These are phyloP conservation scores for Tetraodon nigroviridis DNA, from an alignment of 2,113 vertebrate species.

Conservation along the genomic window DNA sequence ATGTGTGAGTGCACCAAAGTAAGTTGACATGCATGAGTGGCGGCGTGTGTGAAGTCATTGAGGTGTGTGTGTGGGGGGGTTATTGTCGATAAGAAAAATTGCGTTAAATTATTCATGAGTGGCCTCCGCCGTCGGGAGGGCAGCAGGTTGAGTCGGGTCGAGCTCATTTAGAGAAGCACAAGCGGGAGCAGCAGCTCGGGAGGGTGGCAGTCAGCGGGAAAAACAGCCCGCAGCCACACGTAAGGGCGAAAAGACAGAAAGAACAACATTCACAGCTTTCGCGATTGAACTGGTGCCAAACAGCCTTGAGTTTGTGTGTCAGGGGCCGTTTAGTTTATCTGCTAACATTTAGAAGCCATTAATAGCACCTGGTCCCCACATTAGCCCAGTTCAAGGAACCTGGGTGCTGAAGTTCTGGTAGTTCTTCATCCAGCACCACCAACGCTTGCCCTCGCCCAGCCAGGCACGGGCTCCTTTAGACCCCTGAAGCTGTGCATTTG, in stretches of 20 bases:
- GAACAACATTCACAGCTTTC: not conserved
- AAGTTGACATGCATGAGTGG: constrained; percentile 19
- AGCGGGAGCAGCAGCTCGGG: constrained; percentile 16
- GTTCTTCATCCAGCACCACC: too few relatives aligned
- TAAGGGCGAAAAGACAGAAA: not conserved
- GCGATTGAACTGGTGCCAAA: constrained; percentile 11
- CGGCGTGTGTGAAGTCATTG: not conserved
- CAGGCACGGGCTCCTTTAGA: too few relatives aligned
- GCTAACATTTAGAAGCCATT: too few relatives aligned
- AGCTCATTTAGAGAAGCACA: constrained; percentile 33
- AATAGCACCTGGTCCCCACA: too few relatives aligned
- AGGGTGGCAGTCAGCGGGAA: not conserved
- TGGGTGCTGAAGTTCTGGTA: too few relatives aligned
- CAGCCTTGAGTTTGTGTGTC: not conserved
- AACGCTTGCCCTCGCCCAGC: too few relatives aligned
- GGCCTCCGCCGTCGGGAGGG: constrained; percentile 28
- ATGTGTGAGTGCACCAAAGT: not conserved
- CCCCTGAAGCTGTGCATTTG: too few relatives aligned
- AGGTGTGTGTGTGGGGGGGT: constrained; percentile 22
- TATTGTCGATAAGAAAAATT: constrained; percentile 48
- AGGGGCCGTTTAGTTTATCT: not conserved
- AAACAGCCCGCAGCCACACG: not conserved
- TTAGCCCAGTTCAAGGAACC: too few relatives aligned
- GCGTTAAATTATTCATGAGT: constrained; percentile 56
- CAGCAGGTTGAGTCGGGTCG: constrained; percentile 42